A percentile compares a stretch with the other conserved stretches of the same genome.
Conservation (phyloP, 2,113 vertebrate genomes). For the Equus przewalskii region DNA sequence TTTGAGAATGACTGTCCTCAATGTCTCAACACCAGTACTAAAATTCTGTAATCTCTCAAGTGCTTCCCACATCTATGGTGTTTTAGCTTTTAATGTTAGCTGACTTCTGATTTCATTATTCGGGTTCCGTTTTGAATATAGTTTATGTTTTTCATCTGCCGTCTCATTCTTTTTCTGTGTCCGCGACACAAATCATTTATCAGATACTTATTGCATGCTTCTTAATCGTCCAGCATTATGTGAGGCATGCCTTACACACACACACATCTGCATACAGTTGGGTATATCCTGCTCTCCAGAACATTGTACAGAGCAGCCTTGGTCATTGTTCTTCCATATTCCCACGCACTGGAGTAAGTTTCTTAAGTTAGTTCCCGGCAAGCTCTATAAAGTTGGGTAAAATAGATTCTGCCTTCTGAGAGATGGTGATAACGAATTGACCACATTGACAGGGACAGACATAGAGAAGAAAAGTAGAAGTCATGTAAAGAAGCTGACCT, state of each 20-base stretch:
- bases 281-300: not conserved
- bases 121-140: slow-evolving; percentile 32
- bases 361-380: not conserved
- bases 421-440: not conserved
- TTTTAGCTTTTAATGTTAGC: slow-evolving; percentile 58
- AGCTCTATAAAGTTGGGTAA: not conserved
- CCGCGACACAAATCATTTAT: slow-evolving; percentile 11
- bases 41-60: slow-evolving; percentile 41
- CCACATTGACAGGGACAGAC: not conserved
- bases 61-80: slow-evolving; percentile 7
- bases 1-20: not conserved
- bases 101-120: slow-evolving; percentile 55
- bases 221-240: not conserved
- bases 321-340: not conserved
- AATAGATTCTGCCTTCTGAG: slow-evolving; percentile 12
- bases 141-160: slow-evolving; percentile 59
- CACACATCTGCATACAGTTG: not conserved
- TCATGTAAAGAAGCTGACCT: not conserved
- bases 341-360: not conserved
- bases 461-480: not conserved
- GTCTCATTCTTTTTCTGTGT: slow-evolving; percentile 39
- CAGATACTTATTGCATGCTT: slow-evolving; percentile 29
- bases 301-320: not conserved
- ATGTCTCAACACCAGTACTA: slow-evolving; percentile 10
- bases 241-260: not conserved